Evolutionary conservation across 2,113 vertebrate species (phyloP), one percentile per base, ranked within the genome.

Genomic region (Tetrax tetrax): DNA sequence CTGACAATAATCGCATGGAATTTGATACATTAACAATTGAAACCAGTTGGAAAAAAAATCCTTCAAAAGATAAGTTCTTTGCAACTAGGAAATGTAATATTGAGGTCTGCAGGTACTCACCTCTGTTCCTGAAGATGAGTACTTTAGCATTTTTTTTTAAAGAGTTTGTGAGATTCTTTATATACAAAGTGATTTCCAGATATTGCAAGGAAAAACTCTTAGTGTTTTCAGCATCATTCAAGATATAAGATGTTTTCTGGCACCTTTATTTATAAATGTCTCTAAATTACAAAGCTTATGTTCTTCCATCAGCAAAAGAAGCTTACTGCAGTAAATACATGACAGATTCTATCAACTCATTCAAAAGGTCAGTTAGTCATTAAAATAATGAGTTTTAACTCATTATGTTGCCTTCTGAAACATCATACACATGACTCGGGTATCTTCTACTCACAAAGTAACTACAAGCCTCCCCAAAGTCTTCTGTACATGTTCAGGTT

Each of bases 381-480:
- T 28, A 45, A 33, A 86, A 53, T 12, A 54, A 18, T 17, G 33
- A 29, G 16, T 17, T 80, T 53, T 41, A 57, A 35, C 38, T 31
- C 24, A 5, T 10, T 54, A 22, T 3, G 1, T n/a, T 54, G 45
- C 31, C 8, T 80, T 70, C 63, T 53, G 38, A 75, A 75, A 19
- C 3, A 11, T 15, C n/a, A 27, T 9, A 51, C 3, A 9, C 12
- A 6, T 17, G 17, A 68, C 56, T 22, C 10, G 1, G 2, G 4
- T 29, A 47, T 37, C 11, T 47, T 28, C 23, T 12, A 66, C 54
- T 15, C 57, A 47, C 13, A 31, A 8, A 50, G 12, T 20, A 56
- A 22, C 38, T 37, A 31, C 1, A 7, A 28, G 14, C 16, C 24
- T 45, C 21, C 43, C 14, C 41, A 38, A 38, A n/a, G 11, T 33